A percentile compares a stretch with the other conserved stretches of the same genome.
These are phyloP conservation scores for Anabas testudineus DNA, from an alignment of 2,797 vertebrate genomes.

Conservation along the genomic window DNA sequence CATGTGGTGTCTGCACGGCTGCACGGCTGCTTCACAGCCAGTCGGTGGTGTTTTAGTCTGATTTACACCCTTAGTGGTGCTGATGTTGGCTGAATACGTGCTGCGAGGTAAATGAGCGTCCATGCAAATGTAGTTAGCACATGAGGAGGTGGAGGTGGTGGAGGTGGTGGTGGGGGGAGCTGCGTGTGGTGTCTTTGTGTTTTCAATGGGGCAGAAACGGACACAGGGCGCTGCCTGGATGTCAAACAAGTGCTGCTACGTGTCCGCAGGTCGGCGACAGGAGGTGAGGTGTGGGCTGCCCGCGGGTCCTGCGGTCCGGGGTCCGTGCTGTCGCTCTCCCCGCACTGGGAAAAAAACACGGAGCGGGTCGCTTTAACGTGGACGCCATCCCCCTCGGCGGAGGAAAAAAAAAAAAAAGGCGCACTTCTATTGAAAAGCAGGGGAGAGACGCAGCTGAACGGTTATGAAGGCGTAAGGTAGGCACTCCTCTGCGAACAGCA, in stretches of 20 bases:
- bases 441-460: conserved; percentile 67
- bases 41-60: background rate
- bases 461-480: conserved; percentile 84
- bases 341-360: conserved; percentile 59
- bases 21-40: conserved; percentile 8
- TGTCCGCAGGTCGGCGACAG: conserved; percentile 7
- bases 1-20: conserved; percentile 17
- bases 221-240: background rate
- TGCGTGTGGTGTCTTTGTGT: conserved; percentile 69
- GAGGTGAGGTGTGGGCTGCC: conserved; percentile 23
- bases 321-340: conserved; percentile 53
- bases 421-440: conserved; percentile 83
- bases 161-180: conserved; percentile 7
- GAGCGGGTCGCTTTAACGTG: conserved; percentile 79
- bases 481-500: conserved; percentile 28
- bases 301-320: conserved; percentile 25
- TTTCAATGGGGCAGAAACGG: conserved; percentile 60
- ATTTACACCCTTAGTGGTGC: background rate
- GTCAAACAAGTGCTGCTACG: background rate
- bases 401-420: conserved; percentile 89
- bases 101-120: conserved; percentile 33
- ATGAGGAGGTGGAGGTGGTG: conserved; percentile 1
- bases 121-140: conserved; percentile 21
- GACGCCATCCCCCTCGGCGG: conserved; percentile 80
- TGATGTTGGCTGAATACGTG: background rate